Evolutionary conservation across 2,797 vertebrate genomes (phyloP).

Genomic region (Micropoecilia bifurca): DNA sequence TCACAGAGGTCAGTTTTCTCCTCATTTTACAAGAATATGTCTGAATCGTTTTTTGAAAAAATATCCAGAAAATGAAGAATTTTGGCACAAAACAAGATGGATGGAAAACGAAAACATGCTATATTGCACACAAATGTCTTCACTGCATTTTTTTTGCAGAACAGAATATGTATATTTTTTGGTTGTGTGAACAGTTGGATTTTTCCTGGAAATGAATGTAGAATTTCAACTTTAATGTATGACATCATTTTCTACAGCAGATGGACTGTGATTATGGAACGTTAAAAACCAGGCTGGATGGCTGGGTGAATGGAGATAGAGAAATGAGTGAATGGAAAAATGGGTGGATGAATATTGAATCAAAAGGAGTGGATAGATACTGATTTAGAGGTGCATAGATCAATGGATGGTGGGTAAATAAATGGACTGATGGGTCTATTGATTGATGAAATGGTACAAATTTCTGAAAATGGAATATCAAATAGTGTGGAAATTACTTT

Average conservation of each 20-base stretch:
- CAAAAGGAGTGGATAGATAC: not conserved
- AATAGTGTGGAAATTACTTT: not conserved
- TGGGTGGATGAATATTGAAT: not conserved
- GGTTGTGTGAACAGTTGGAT: not conserved
- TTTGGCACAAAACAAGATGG: slow-evolving; percentile 7
- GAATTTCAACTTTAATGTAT: not conserved
- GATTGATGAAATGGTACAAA: not conserved
- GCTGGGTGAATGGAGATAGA: not conserved
- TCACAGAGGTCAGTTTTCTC: slow-evolving; percentile 16
- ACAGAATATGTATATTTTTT: not conserved
- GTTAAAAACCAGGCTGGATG: not conserved
- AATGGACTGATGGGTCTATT: not conserved
- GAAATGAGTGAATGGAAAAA: not conserved
- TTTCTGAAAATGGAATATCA: not conserved
- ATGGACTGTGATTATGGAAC: not conserved
- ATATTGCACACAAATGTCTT: slow-evolving; percentile 55
- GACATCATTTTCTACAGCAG: not conserved
- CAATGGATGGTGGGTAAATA: not conserved
- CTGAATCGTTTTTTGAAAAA: not conserved
- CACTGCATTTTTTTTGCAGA: slow-evolving; percentile 29
- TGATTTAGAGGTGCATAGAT: not conserved
- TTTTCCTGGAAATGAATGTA: not conserved
- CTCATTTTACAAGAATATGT: slow-evolving; percentile 25
- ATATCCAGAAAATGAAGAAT: slow-evolving; percentile 9
- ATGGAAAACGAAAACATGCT: slow-evolving; percentile 6